Evolutionary conservation across 2,888 invertebrate genomes (phyloP), one percentile per base, ranked within the genome.

Genomic region (Gryllus longicercus): DNA sequence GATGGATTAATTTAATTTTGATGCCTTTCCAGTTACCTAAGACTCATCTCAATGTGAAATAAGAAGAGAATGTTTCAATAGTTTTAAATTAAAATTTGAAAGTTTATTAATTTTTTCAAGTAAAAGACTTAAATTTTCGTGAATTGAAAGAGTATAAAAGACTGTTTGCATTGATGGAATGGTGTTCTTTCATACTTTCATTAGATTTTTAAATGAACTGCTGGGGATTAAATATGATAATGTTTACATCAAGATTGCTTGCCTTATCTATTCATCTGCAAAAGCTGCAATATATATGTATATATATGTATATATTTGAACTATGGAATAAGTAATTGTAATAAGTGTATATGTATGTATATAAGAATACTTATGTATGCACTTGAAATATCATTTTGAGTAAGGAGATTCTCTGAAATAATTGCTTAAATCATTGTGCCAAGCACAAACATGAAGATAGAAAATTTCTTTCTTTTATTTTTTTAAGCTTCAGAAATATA

Each of bases 201-300:
- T n/a, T 79, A 79, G n/a, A 75, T 74, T 79, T 79, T 74, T 74
- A 79, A 79, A 74, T 75, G 50, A 78, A 49, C 74, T 18, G 77
- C 75, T 81, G 79, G 51, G 74, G 75, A 77, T 79, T 79, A 77
- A 78, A 76, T 79, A 78, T 79, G 79, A 79, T 77, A 80, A 81
- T 80, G 80, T 78, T 49, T 76, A 79, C 81, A 77, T 79, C 79
- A 82, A 50, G 80, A 78, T 80, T 81, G 81, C 80, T 82, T 82
- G 82, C 82, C 82, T 82, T 82, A 82, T 82, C 63, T 63, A 63
- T n/a, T 63, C 63, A 63, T 63, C 63, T 63, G 63, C 63, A 63
- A 63, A 63, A 12, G 63, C n/a, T 63, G n/a, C 63, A 18, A 63
- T 18, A 63, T 18, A 18, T 14, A 63, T 18, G n/a, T 63, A 14